Evolutionary conservation across 2,888 invertebrate species (phyloP).

Genomic region (Drosophila mimica): DNA sequence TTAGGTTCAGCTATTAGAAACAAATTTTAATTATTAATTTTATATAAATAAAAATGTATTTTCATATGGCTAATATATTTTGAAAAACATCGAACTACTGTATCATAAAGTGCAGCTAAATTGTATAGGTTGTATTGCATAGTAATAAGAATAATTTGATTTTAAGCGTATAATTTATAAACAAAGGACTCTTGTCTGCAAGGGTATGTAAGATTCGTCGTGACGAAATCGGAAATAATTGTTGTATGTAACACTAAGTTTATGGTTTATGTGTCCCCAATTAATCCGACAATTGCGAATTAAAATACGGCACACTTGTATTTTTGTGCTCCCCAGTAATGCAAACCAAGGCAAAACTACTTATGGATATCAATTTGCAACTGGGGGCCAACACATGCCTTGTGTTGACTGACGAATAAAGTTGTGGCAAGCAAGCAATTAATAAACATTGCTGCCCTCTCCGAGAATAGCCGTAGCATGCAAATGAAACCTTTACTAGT

Average conservation of each 20-base stretch:
- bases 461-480: slow-evolving; percentile 56
- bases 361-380: slow-evolving; percentile 50
- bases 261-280: slow-evolving; percentile 2
- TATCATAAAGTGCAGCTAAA: no score
- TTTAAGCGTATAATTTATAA: neutral
- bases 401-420: slow-evolving; percentile 60
- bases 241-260: neutral
- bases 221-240: neutral
- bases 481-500: slow-evolving; percentile 80
- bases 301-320: slow-evolving; percentile 27
- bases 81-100: neutral
- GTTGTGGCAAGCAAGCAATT: slow-evolving; percentile 66
- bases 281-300: slow-evolving; percentile 5
- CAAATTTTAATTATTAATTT: neutral
- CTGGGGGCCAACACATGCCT: slow-evolving; percentile 39
- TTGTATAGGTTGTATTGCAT: neutral
- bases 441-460: slow-evolving; percentile 58
- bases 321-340: slow-evolving; percentile 42
- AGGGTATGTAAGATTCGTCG: neutral
- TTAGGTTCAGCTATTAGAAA: neutral
- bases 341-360: slow-evolving; percentile 58
- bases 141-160: neutral
- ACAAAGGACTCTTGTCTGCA: neutral
- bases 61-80: neutral
- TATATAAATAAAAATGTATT: neutral